Percentiles rank a stretch among this genome's conserved stretches.
phyloP scores from a whole-genome alignment of 2,888 invertebrate genomes.

The Drosophila kuntzei region DNA sequence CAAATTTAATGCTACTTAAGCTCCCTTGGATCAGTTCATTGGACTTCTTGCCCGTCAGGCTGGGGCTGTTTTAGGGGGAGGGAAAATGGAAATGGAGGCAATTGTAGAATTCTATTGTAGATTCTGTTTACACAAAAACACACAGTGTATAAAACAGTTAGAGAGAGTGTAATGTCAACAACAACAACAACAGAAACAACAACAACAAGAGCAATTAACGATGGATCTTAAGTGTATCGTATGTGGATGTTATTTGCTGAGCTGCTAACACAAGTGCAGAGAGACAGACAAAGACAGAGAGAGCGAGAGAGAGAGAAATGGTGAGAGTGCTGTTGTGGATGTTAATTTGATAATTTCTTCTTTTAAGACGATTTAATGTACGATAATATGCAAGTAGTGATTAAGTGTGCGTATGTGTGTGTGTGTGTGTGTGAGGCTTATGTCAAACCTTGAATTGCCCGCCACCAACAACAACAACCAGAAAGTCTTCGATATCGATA shows the following conservation, averaged over 20 bases:
- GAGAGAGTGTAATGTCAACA: constrained; percentile 11
- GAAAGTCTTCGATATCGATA: constrained; percentile 10
- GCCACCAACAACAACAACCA: constrained; percentile 60
- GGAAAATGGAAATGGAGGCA: neutral
- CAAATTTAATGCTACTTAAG: constrained; percentile 93
- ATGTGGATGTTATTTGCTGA: constrained; percentile 20
- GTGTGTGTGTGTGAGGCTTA: constrained; percentile 45
- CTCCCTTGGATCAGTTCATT: constrained; percentile 95
- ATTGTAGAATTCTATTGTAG: neutral
- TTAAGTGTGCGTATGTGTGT: neutral
- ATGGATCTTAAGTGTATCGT: constrained; percentile 8
- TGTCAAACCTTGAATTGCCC: constrained; percentile 78
- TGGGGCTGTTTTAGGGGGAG: constrained; percentile 90
- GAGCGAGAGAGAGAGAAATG: neutral
- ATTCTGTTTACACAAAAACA: neutral
- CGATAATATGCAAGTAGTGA: constrained; percentile 15
- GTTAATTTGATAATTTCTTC: neutral
- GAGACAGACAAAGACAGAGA: constrained; percentile 5
- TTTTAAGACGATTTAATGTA: neutral
- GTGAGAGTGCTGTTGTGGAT: constrained; percentile 11
- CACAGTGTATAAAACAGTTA: neutral
- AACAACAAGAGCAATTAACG: constrained; percentile 20
- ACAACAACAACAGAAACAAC: constrained; percentile 12
- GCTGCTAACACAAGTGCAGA: constrained; percentile 14
- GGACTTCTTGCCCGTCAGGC: constrained; percentile 94